These are phyloP conservation scores for Venustaconcha ellipsiformis DNA, from an alignment of 1,140 invertebrate genomes.

Conservation along the genomic window DNA sequence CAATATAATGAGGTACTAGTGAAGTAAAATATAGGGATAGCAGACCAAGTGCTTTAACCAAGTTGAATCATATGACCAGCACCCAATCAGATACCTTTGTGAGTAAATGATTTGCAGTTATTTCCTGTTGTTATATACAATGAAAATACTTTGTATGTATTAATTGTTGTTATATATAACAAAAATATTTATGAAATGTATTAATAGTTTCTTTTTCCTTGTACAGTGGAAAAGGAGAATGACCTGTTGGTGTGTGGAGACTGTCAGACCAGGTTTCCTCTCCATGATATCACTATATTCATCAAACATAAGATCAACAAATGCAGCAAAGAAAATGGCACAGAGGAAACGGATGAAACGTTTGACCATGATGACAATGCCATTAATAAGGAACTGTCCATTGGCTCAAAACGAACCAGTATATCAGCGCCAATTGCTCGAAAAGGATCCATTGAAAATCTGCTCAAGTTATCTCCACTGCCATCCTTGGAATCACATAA, in stretches of 20 bases:
- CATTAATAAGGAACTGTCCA: conserved; percentile 39
- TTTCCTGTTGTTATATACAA: too few species aligned
- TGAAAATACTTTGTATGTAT: too few species aligned
- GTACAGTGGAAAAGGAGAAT: conserved; percentile 65
- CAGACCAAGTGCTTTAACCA: too few species aligned
- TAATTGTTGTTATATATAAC: not conserved
- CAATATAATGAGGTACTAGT: too few species aligned
- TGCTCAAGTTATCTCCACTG: conserved; percentile 33
- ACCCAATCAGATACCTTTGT: too few species aligned
- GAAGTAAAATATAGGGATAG: too few species aligned
- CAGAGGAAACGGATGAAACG: conserved; percentile 31
- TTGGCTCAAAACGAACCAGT: conserved; percentile 48
- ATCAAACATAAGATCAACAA: conserved; percentile 62
- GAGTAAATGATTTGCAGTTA: too few species aligned
- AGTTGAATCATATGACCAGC: too few species aligned
- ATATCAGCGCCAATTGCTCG: conserved; percentile 54
- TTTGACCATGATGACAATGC: conserved; percentile 46
- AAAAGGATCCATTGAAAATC: conserved; percentile 45
- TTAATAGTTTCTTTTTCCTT: not conserved
- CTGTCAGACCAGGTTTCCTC: conserved; percentile 62
- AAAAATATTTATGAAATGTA: not conserved
- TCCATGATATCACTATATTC: conserved; percentile 62
- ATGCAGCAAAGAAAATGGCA: conserved; percentile 62
- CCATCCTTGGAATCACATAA: conserved; percentile 22
- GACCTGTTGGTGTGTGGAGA: conserved; percentile 65